Evolutionary conservation across 64 coral and sea anemone genomes (phyloP).

Genomic region (Orbicella faveolata): DNA sequence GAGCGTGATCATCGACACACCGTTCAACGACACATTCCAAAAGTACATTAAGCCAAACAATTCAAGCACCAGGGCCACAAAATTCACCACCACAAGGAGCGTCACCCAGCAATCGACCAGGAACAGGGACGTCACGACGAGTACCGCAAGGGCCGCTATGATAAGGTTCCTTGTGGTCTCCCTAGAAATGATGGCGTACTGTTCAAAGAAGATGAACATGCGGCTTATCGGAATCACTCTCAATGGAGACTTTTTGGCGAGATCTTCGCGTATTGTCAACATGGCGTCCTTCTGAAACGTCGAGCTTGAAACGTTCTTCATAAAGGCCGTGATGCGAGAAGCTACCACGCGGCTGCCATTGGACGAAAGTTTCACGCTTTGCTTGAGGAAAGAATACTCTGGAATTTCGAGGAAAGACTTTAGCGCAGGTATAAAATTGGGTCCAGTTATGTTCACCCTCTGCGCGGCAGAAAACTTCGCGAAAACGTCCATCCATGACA

Average conservation of each 20-base stretch:
- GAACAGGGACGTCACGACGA: conserved; percentile 52
- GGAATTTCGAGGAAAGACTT: conserved; percentile 50
- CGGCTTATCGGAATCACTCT: conserved; percentile 52
- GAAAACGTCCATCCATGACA: conserved; percentile 65
- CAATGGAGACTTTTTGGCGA: conserved; percentile 44
- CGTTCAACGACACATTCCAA: conserved; percentile 62
- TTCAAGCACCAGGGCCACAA: conserved; percentile 68
- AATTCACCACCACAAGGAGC: conserved; percentile 62
- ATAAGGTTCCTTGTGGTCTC: conserved; percentile 52
- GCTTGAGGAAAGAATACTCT: conserved; percentile 35
- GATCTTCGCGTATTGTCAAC: conserved; percentile 69
- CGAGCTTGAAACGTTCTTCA: conserved; percentile 38
- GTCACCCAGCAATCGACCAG: conserved; percentile 53
- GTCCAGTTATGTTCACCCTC: conserved; percentile 34
- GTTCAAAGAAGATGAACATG: conserved; percentile 52
- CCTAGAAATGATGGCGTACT: conserved; percentile 33
- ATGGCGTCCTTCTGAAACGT: conserved; percentile 67
- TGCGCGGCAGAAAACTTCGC: conserved; percentile 3
- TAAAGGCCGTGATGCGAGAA: conserved; percentile 62
- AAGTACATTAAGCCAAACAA: conserved; percentile 73
- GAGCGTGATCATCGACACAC: conserved; percentile 71
- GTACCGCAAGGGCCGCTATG: conserved; percentile 47
- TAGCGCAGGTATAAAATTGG: conserved; percentile 50
- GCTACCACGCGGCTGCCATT: conserved; percentile 40
- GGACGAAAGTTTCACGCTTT: conserved; percentile 52